Percentiles rank a stretch among this genome's conserved stretches.
Evolutionary conservation across 2,797 vertebrate species (phyloP).

Genomic region (Pangasius macronema): DNA sequence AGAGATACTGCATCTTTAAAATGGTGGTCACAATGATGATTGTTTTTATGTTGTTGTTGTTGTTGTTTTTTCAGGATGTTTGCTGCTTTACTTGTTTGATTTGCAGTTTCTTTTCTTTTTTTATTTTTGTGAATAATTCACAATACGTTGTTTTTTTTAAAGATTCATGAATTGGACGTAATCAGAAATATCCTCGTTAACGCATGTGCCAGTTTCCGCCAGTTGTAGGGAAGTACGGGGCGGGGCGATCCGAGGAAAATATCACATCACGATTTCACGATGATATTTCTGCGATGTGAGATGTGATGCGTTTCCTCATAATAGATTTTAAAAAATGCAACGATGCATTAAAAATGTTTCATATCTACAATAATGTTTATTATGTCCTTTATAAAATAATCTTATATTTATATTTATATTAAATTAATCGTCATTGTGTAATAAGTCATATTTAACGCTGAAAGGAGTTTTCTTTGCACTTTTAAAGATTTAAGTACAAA

Average conservation of each 20-base stretch:
- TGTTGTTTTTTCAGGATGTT: constrained; percentile 63
- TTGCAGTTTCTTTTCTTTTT: constrained; percentile 49
- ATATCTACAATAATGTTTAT: too few relatives aligned
- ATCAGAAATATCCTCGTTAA: background rate
- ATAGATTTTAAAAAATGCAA: too few relatives aligned
- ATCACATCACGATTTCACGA: background rate
- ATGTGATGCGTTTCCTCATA: background rate
- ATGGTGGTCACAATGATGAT: constrained; percentile 68
- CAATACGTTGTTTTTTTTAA: background rate
- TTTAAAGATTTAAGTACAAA: background rate
- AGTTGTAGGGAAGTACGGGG: too few relatives aligned
- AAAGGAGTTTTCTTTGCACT: background rate
- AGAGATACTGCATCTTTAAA: constrained; percentile 89
- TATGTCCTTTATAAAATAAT: too few relatives aligned
- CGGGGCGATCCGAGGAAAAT: background rate
- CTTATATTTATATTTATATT: background rate
- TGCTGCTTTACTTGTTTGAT: constrained; percentile 66
- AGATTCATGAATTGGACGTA: background rate
- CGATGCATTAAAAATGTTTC: too few relatives aligned
- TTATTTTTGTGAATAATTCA: constrained; percentile 61
- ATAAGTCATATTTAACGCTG: background rate
- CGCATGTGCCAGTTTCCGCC: background rate
- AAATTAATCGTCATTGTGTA: background rate
- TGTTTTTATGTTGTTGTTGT: constrained; percentile 8
- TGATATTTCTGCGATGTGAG: background rate